Conservation (phyloP, 2,888 invertebrate genomes). For the Eupithecia insigniata region DNA sequence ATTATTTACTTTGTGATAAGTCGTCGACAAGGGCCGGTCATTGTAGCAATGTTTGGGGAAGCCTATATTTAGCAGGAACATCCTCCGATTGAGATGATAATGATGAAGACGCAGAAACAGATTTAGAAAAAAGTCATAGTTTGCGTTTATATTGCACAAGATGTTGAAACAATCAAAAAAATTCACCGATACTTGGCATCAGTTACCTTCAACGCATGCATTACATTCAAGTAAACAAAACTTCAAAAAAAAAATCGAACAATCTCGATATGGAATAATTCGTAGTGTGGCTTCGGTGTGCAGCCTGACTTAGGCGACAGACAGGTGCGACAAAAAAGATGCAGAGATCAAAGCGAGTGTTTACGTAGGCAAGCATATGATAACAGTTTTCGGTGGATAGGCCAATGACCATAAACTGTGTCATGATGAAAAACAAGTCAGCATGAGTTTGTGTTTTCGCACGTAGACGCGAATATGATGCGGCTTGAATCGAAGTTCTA, state of each 20-base stretch:
- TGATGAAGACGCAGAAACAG: background rate
- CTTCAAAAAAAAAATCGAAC: too few species aligned
- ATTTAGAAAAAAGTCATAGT: background rate
- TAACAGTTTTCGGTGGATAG: conserved; percentile 54
- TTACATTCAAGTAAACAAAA: background rate
- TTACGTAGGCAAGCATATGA: conserved; percentile 37
- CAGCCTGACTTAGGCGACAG: background rate
- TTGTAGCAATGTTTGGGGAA: background rate
- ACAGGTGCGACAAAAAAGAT: conserved; percentile 6
- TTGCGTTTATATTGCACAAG: conserved; percentile 2
- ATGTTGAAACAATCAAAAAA: background rate
- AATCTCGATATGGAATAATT: too few species aligned
- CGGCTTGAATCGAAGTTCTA: background rate
- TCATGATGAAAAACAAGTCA: conserved; percentile 62
- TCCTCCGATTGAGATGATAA: background rate
- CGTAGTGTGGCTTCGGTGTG: background rate
- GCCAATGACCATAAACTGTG: conserved; percentile 66
- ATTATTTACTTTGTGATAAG: background rate
- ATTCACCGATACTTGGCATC: background rate
- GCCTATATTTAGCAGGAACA: background rate
- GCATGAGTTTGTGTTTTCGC: conserved; percentile 57
- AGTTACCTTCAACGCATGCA: background rate
- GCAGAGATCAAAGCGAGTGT: conserved; percentile 23
- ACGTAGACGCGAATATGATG: conserved; percentile 29
- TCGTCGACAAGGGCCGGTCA: background rate